Percentiles rank a stretch among this genome's conserved stretches.
These are phyloP conservation scores for Scolanthus callimorphus DNA, from an alignment of 92 coral and sea anemone species.

Conservation along the genomic window DNA sequence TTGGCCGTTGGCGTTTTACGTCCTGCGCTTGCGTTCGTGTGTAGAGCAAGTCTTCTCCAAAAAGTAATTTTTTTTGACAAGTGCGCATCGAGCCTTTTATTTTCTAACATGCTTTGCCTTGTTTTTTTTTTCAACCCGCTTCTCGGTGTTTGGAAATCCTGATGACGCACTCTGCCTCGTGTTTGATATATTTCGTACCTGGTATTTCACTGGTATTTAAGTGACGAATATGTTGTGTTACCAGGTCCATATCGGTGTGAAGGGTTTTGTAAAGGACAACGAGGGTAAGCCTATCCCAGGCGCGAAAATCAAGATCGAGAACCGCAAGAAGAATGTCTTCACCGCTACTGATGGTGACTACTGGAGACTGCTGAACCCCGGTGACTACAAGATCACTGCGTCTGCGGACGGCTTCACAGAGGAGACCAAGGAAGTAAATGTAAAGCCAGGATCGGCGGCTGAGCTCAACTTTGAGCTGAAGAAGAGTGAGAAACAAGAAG, in stretches of 20 bases:
- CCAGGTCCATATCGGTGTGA: conserved; percentile 90
- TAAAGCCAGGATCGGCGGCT: conserved; percentile 55
- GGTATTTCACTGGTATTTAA: too few species aligned
- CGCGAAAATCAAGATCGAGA: conserved; percentile 60
- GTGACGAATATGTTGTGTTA: background rate
- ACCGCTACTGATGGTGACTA: conserved; percentile 85
- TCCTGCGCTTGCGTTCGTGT: too few species aligned
- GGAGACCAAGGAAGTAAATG: conserved; percentile 55
- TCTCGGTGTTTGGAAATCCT: too few species aligned
- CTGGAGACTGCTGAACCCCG: conserved; percentile 95
- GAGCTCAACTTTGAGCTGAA: conserved; percentile 69
- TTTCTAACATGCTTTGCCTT: too few species aligned
- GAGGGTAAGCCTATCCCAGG: conserved; percentile 77
- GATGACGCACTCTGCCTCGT: too few species aligned
- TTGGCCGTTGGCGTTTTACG: too few species aligned
- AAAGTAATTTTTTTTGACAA: too few species aligned
- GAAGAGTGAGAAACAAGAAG: conserved; percentile 26
- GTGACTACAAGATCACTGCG: conserved; percentile 83
- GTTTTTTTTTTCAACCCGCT: too few species aligned
- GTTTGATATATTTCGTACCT: too few species aligned
- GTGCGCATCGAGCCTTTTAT: too few species aligned
- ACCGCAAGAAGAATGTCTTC: conserved; percentile 64
- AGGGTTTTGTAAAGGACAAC: conserved; percentile 85
- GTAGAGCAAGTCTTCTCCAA: too few species aligned
- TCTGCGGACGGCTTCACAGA: conserved; percentile 73